Evolutionary conservation across 2,888 invertebrate species (phyloP), one percentile per base, ranked within the genome.

Genomic region (Lithophane leautieri): DNA sequence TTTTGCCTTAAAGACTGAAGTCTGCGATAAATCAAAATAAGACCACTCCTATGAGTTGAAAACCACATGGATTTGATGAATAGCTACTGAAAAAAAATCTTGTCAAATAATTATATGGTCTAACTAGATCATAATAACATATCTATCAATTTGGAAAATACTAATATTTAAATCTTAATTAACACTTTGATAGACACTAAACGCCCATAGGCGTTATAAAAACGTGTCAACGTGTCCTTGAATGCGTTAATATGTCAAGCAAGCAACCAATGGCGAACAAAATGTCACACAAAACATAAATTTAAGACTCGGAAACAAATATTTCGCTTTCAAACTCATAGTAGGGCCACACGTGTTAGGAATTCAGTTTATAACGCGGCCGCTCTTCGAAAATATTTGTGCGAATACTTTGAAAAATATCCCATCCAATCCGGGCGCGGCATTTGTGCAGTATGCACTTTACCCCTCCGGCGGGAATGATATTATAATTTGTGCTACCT

Each of bases 371-470:
- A 85, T 84, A 88, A 78, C 76, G 71, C 70, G 50, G 34, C 62
- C 28, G 82, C 83, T 78, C 79, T 82, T 82, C 40, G 76, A 76
- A 86, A 87, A 89, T 87, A 89, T 89, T 85, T 85, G 81, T 76
- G 70, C 74, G 68, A 83, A 85, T 83, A 84, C 83, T 88, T 87
- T 81, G 81, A 82, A 84, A 83, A 87, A 84, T 87, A 82, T 82
- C 73, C 71, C 79, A 76, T 77, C 82, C 81, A 86, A 89, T 89
- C 83, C 56, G 78, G 67, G 61, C 22, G 70, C 66, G 76, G 81
- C 78, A 78, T 85, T 81, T 80, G 79, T 80, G 75, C 79, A 83
- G 58, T 77, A 74, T 83, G 74, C 86, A 78, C 60, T 70, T 28
- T n/a, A n/a, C 69, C 28, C 44, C 60, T 60, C 66, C 69, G 52